phyloP scores from a whole-genome alignment of 2,797 vertebrate species.

The Centropyge bicolor region DNA sequence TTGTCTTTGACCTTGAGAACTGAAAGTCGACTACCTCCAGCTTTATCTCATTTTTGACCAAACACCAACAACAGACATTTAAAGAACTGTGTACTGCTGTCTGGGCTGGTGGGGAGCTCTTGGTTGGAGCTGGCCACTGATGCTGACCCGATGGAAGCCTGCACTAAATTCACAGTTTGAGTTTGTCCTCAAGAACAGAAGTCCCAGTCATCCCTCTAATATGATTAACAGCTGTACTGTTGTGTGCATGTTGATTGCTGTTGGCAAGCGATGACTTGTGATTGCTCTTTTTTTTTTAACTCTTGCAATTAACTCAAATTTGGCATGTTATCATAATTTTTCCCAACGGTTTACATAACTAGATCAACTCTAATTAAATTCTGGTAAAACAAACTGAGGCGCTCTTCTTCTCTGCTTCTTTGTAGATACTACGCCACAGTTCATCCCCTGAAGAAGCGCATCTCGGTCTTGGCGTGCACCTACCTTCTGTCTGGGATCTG shows the following conservation, averaged over 20 bases:
- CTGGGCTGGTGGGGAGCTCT: no score
- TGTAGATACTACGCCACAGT: slow-evolving; percentile 90
- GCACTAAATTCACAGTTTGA: no score
- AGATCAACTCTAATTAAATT: not conserved
- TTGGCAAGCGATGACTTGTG: slow-evolving; percentile 4
- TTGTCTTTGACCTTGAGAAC: no score
- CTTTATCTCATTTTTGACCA: no score
- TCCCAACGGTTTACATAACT: not conserved
- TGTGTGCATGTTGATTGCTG: not conserved
- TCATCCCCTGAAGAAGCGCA: slow-evolving; percentile 90
- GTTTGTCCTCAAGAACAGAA: no score
- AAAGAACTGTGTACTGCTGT: no score
- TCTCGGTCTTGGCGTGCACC: slow-evolving; percentile 87
- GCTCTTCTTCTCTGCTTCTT: slow-evolving; percentile 6
- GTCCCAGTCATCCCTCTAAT: no score
- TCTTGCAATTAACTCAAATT: not conserved
- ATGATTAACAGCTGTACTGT: not conserved
- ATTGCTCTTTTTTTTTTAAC: not conserved
- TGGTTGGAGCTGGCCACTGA: no score
- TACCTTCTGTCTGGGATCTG: slow-evolving; percentile 90
- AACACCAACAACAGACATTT: no score
- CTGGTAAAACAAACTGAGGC: not conserved
- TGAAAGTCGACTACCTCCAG: no score
- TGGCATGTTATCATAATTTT: slow-evolving; percentile 14
- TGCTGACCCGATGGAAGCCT: no score